These are phyloP conservation scores for Rotaria socialis DNA, from an alignment of 2,888 invertebrate species.

Conservation along the genomic window DNA sequence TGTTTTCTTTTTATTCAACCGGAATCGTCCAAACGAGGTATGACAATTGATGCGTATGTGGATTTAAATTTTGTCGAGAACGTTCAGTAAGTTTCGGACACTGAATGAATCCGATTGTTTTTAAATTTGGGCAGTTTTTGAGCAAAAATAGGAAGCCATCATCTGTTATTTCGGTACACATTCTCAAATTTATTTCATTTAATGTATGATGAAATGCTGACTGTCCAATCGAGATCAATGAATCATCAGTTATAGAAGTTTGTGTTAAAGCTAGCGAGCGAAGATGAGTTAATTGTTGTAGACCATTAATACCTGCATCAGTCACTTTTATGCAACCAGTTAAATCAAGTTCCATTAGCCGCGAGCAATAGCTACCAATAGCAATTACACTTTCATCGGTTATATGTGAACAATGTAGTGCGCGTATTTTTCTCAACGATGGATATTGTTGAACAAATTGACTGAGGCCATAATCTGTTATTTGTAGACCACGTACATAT, in stretches of 20 bases:
- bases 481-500: neutral
- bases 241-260: neutral
- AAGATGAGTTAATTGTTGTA: neutral
- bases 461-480: slow-evolving; percentile 22
- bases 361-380: neutral
- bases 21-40: slow-evolving; percentile 29
- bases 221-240: slow-evolving; percentile 12
- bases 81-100: slow-evolving; percentile 27
- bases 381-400: neutral
- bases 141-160: slow-evolving; percentile 2
- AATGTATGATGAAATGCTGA: neutral
- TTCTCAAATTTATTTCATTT: slow-evolving; percentile 9
- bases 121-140: neutral
- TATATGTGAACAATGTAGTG: neutral
- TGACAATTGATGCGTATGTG: neutral
- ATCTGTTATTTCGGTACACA: neutral
- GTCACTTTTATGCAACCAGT: neutral
- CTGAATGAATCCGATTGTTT: slow-evolving; percentile 25
- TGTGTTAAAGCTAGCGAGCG: neutral
- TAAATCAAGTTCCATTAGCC: slow-evolving; percentile 28
- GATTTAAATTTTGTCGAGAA: slow-evolving; percentile 11
- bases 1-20: neutral
- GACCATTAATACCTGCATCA: slow-evolving; percentile 12
- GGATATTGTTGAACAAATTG: slow-evolving; percentile 33
- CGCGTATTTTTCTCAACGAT: slow-evolving; percentile 7